Evolutionary conservation across 2,888 invertebrate species (phyloP).

Genomic region (Eupithecia subumbrata): DNA sequence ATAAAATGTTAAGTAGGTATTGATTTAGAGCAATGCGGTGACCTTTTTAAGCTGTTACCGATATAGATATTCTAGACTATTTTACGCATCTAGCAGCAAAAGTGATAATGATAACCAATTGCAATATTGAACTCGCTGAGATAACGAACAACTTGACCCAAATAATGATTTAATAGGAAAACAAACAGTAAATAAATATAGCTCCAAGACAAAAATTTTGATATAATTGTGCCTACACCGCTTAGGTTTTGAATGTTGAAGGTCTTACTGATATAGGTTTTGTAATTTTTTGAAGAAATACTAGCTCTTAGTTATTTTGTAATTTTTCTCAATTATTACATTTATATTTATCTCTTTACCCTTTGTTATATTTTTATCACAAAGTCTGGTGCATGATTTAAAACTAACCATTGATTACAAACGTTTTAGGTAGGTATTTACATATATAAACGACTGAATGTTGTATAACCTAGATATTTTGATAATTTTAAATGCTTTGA

Average conservation of each 20-base stretch:
- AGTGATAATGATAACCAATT: conserved; percentile 7
- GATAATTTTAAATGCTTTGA: not conserved
- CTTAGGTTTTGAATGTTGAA: not conserved
- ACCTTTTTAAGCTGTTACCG: not conserved
- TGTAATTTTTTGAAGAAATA: not conserved
- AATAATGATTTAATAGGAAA: not conserved
- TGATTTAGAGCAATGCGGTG: not conserved
- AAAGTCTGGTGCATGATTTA: not conserved
- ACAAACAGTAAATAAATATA: not conserved
- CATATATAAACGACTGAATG: not conserved
- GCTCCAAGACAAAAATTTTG: not conserved
- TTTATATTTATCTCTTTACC: too few species aligned
- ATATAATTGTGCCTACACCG: not conserved
- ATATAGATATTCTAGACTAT: not conserved
- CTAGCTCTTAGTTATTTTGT: not conserved
- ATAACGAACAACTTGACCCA: conserved; percentile 40
- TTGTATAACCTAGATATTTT: not conserved
- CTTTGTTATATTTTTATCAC: not conserved
- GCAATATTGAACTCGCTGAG: conserved; percentile 26
- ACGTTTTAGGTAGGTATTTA: not conserved
- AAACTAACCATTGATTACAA: not conserved
- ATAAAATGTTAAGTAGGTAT: too few species aligned
- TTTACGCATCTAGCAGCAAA: not conserved
- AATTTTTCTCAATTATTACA: not conserved
- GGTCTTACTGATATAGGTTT: not conserved